Evolutionary conservation across 2,113 vertebrate genomes (phyloP).

Genomic region (Tetrao urogallus): DNA sequence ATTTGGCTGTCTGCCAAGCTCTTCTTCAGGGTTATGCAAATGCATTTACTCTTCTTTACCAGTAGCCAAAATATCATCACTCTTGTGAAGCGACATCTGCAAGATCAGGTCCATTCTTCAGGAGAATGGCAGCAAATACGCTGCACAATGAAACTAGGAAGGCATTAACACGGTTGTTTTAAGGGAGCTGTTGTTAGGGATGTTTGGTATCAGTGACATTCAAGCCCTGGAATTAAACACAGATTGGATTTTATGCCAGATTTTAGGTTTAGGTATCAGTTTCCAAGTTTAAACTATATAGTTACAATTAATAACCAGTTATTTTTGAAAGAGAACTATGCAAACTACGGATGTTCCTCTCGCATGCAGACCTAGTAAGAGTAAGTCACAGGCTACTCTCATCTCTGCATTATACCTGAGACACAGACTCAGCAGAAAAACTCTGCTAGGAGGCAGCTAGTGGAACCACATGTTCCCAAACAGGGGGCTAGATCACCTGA

Average conservation of each 20-base stretch:
- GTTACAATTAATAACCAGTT: neutral
- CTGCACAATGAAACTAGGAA: neutral
- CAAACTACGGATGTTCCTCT: neutral
- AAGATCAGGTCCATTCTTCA: neutral
- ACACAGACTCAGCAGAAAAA: neutral
- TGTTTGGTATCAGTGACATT: neutral
- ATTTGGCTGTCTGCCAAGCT: conserved; percentile 32
- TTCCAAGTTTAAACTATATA: neutral
- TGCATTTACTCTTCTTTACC: conserved; percentile 22
- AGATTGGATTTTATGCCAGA: neutral
- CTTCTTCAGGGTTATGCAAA: conserved; percentile 30
- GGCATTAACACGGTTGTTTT: neutral
- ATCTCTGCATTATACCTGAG: neutral
- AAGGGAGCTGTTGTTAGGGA: neutral
- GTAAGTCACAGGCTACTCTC: neutral
- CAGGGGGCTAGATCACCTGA: neutral
- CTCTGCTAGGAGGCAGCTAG: neutral
- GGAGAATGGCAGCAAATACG: neutral
- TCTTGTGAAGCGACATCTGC: neutral
- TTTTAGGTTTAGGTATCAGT: neutral
- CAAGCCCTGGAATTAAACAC: neutral
- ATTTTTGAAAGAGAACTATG: neutral
- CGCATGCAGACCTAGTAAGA: neutral
- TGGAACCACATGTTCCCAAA: neutral
- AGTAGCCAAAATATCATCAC: neutral